phyloP scores from a whole-genome alignment of 2,113 vertebrate genomes.

The Leuciscus idus region DNA sequence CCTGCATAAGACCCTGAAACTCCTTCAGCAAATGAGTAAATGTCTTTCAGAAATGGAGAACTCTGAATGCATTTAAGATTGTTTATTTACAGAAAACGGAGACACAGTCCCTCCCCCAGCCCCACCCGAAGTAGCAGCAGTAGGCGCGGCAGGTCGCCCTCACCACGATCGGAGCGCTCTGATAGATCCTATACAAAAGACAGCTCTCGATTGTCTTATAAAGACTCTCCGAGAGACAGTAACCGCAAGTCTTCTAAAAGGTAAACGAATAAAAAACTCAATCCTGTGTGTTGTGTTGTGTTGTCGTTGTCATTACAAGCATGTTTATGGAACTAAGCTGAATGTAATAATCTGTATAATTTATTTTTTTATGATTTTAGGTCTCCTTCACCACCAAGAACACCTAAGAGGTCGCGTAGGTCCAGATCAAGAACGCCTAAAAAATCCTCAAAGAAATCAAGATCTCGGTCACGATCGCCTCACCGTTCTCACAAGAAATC shows the following conservation, averaged over 20 bases:
- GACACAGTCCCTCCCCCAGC: slow-evolving; percentile 91
- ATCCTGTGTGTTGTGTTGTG: background rate
- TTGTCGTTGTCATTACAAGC: background rate
- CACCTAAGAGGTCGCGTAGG: slow-evolving; percentile 92
- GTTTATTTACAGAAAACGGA: slow-evolving; percentile 81
- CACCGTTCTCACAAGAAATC: slow-evolving; percentile 99
- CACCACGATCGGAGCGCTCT: slow-evolving; percentile 90
- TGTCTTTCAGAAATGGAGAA: background rate
- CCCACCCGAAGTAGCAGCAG: slow-evolving; percentile 87
- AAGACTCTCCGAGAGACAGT: slow-evolving; percentile 92
- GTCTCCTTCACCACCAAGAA: slow-evolving; percentile 93
- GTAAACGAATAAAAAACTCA: slow-evolving; percentile 66
- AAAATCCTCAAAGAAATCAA: slow-evolving; percentile 96
- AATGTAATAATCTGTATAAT: background rate
- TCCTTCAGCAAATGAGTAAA: no score
- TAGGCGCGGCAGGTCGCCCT: slow-evolving; percentile 86
- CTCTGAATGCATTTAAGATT: background rate
- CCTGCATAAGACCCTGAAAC: background rate
- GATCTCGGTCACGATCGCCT: slow-evolving; percentile 94
- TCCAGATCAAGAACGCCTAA: slow-evolving; percentile 95
- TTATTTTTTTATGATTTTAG: slow-evolving; percentile 64
- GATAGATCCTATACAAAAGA: slow-evolving; percentile 92
- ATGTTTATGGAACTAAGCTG: background rate
- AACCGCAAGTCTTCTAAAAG: slow-evolving; percentile 93
- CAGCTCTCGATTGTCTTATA: slow-evolving; percentile 88